phyloP scores from a whole-genome alignment of 2,113 vertebrate genomes.

The Tapirus terrestris region DNA sequence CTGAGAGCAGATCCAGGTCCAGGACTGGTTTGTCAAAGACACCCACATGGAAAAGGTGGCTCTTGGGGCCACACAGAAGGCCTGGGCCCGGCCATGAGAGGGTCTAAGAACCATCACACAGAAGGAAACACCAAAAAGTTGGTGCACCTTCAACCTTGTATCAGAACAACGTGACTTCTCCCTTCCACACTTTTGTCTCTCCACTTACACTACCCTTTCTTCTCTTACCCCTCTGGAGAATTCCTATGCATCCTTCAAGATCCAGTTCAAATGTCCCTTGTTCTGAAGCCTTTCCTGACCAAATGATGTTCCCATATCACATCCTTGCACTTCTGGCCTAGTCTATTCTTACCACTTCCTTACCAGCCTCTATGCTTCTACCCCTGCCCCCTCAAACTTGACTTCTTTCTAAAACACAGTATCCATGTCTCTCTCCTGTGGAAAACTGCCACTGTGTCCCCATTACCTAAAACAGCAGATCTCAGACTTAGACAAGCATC shows the following conservation, averaged over 20 bases:
- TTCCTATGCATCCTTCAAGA: not conserved
- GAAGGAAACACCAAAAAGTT: not conserved
- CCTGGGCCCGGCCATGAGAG: not conserved
- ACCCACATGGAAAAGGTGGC: not conserved
- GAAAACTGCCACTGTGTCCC: not conserved
- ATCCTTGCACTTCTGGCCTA: not conserved
- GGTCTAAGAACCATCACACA: not conserved
- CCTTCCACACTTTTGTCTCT: too few species aligned
- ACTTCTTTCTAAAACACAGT: not conserved
- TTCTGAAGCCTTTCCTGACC: not conserved
- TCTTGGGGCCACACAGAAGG: not conserved
- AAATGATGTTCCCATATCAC: not conserved
- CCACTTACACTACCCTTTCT: not conserved
- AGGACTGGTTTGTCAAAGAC: not conserved
- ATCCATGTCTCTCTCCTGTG: not conserved
- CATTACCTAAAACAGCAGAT: not conserved
- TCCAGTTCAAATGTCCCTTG: not conserved
- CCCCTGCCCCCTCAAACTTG: not conserved
- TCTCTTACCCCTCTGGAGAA: not conserved
- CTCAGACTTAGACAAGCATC: not conserved
- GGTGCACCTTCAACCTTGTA: not conserved
- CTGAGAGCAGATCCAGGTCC: not conserved
- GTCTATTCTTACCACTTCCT: not conserved
- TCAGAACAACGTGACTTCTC: not conserved
- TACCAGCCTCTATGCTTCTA: not conserved